Conservation (phyloP, 2,888 invertebrate species). For the Pterostichus niger region DNA sequence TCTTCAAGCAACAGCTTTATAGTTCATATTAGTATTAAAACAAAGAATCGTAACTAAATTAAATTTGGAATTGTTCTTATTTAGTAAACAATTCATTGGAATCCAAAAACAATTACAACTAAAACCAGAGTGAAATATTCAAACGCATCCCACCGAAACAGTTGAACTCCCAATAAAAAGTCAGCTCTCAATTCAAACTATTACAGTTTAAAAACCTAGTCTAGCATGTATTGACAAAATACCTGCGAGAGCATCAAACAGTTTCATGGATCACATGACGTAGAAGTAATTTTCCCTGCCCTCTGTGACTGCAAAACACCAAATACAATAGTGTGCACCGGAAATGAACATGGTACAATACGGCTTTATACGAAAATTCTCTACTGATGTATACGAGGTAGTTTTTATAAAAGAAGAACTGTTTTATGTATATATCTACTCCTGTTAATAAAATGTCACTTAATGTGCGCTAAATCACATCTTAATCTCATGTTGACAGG, state of each 20-base stretch:
- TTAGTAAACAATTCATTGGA: background rate
- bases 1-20: too few species aligned
- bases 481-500: too few species aligned
- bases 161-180: background rate
- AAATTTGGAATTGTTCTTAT: too few species aligned
- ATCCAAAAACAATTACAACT: background rate
- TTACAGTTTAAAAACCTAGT: background rate
- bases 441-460: too few species aligned
- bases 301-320: background rate
- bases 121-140: background rate
- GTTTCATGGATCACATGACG: slow-evolving; percentile 45
- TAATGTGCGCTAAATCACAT: too few species aligned
- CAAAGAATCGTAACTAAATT: too few species aligned
- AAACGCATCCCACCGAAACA: background rate
- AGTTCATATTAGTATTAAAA: too few species aligned
- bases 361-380: background rate
- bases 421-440: too few species aligned
- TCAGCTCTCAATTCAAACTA: background rate
- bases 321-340: background rate
- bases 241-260: slow-evolving; percentile 4
- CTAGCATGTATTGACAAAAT: background rate
- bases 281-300: slow-evolving; percentile 23
- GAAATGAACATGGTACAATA: background rate
- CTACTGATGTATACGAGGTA: too few species aligned
- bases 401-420: too few species aligned